phyloP scores from a whole-genome alignment of 2,888 invertebrate species.

The Clistopyga incitator region DNA sequence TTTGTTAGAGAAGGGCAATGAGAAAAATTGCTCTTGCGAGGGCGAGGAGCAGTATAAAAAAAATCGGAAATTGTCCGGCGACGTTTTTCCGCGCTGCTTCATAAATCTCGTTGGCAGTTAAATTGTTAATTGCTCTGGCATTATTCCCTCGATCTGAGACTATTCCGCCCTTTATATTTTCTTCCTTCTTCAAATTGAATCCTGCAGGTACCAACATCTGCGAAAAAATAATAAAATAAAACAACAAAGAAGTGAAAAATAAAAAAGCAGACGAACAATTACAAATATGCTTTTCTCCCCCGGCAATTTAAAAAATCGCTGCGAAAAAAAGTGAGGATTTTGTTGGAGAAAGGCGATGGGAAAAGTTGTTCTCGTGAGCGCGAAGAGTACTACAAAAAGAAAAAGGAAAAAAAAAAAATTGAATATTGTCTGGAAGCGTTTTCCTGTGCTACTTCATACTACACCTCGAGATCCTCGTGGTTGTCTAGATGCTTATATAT shows the following conservation, averaged over 20 bases:
- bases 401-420: conserved; percentile 46
- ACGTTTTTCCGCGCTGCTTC: conserved; percentile 21
- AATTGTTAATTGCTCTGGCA: too few species aligned
- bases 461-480: background rate
- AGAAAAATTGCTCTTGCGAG: background rate
- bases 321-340: conserved; percentile 19
- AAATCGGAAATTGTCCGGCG: conserved; percentile 40
- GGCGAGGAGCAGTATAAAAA: conserved; percentile 17
- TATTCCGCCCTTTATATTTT: too few species aligned
- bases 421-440: conserved; percentile 24
- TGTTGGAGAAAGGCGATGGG: conserved; percentile 25
- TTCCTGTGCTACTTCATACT: conserved; percentile 10
- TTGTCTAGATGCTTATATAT: background rate
- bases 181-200: too few species aligned
- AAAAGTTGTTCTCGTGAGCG: background rate
- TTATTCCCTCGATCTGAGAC: too few species aligned
- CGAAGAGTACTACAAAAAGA: conserved; percentile 28
- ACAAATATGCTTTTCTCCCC: background rate
- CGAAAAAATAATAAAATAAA: too few species aligned
- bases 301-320: background rate
- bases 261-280: background rate
- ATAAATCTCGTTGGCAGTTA: too few species aligned
- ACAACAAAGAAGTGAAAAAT: background rate
- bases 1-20: conserved; percentile 29
- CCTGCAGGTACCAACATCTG: too few species aligned